Evolutionary conservation across 2,113 vertebrate genomes (phyloP), one percentile per base, ranked within the genome.

Genomic region (Gambusia affinis): DNA sequence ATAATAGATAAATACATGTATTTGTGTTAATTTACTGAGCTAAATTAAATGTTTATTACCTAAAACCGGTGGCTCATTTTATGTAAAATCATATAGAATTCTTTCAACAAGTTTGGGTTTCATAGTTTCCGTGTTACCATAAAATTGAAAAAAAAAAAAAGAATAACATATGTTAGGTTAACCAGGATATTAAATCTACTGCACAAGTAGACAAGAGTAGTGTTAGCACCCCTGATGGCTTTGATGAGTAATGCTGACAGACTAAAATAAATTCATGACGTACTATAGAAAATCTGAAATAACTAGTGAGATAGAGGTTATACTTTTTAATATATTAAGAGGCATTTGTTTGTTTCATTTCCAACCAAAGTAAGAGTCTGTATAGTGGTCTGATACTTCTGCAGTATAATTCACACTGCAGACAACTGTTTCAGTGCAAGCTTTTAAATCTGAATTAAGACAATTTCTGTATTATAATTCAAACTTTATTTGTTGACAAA

Each of bases 401-500:
- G 19, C 27, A 6, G 44, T 19, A 19, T 47, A 19, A 19, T 19
- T 5, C 44, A 17, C 44, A 19, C 44, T 47, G 44, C 44, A 47
- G 44, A 47, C 19, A 47, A 19, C 44, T 0, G 17, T 17, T 51
- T 33, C 30, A 29, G 24, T 70, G n/a, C 27, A 31, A 8, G 27
- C 8, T 47, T 51, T 19, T 10, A 5, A 47, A n/a, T 3, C 2
- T 28, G 35, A 0, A 72, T 78, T 35, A 4, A 75, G 8, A 75
- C 30, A 62, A 28, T 28, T 31, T 64, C 70, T 11, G 1, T 72
- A 75, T 73, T 51, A 1, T 70, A 78, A 75, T 42, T 8, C 64
- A 51, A 17, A 0, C 3, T 87, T 83, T 83, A 81, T 87, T 67
- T 66, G 24, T 44, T 62, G 74, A n/a, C 15, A 79, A 44, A 22